A percentile compares a stretch with the other conserved stretches of the same genome.
Conservation (phyloP, 1,140 invertebrate species). For the Magallana ariakensis region DNA sequence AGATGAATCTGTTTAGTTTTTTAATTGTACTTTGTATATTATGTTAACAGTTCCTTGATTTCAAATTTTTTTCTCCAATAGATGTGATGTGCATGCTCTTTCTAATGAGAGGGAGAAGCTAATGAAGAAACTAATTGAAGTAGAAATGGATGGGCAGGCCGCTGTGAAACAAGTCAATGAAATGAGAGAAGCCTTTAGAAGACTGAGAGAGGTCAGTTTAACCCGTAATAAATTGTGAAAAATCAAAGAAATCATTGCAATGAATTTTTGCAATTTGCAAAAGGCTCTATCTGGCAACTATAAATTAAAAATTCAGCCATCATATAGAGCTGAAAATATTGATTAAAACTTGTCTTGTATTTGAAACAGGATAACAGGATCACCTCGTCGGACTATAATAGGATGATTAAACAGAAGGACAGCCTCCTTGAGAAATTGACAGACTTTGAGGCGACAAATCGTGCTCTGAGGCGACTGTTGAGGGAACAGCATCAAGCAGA, state of each 20-base stretch:
- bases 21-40: background rate
- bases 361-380: slow-evolving; percentile 65
- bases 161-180: slow-evolving; percentile 74
- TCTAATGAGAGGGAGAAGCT: slow-evolving; percentile 73
- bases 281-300: too few species aligned
- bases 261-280: too few species aligned
- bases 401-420: slow-evolving; percentile 75
- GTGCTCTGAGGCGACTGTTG: slow-evolving; percentile 72
- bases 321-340: too few species aligned
- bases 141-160: slow-evolving; percentile 79
- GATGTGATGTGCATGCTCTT: slow-evolving; percentile 66
- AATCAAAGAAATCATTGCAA: too few species aligned
- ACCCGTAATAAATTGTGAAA: too few species aligned
- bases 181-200: slow-evolving; percentile 69
- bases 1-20: background rate
- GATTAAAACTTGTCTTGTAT: too few species aligned
- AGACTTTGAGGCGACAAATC: slow-evolving; percentile 77
- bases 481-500: slow-evolving; percentile 76
- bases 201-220: slow-evolving; percentile 66
- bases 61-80: slow-evolving; percentile 51
- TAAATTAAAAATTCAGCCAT: too few species aligned
- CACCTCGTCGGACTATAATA: slow-evolving; percentile 65
- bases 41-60: background rate
- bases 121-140: slow-evolving; percentile 79
- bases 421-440: slow-evolving; percentile 75